Conservation (phyloP, 1,140 invertebrate species). For the Eriosoma lanigerum region DNA sequence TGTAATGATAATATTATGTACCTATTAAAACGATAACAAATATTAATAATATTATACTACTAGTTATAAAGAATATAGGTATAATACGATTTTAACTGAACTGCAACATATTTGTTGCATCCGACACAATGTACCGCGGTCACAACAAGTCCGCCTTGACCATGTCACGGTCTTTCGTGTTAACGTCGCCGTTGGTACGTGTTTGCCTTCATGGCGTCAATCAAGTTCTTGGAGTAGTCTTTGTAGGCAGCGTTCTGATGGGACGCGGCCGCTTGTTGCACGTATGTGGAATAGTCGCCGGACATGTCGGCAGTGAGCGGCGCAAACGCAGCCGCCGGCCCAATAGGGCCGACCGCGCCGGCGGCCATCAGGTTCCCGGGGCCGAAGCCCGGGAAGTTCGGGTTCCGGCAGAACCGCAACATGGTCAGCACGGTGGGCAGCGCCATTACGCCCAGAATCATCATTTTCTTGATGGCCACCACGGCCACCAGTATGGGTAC, state of each 20-base stretch:
- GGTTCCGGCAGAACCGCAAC: slow-evolving; percentile 56
- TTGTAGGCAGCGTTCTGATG: slow-evolving; percentile 12
- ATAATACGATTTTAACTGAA: too few relatives aligned
- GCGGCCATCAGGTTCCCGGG: slow-evolving; percentile 17
- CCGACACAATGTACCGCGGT: too few relatives aligned
- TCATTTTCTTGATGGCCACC: slow-evolving; percentile 70
- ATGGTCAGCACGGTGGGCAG: slow-evolving; percentile 65
- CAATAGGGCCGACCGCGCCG: slow-evolving; percentile 15
- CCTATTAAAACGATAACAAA: too few relatives aligned
- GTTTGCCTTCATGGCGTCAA: slow-evolving; percentile 30
- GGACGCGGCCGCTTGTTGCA: slow-evolving; percentile 5
- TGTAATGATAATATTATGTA: too few relatives aligned
- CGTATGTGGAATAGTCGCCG: slow-evolving; percentile 31
- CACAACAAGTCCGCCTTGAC: background rate
- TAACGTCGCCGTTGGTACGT: background rate
- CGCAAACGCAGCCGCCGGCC: slow-evolving; percentile 28
- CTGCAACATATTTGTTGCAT: too few relatives aligned
- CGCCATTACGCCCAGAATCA: slow-evolving; percentile 65
- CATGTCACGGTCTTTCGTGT: too few relatives aligned
- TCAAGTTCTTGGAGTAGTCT: slow-evolving; percentile 41
- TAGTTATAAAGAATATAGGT: too few relatives aligned
- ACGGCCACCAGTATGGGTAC: slow-evolving; percentile 67
- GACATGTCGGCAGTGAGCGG: slow-evolving; percentile 32
- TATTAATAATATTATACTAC: too few relatives aligned
- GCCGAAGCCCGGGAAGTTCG: slow-evolving; percentile 16